These are phyloP conservation scores for Episyrphus balteatus DNA, from an alignment of 1,140 invertebrate genomes.

Conservation along the genomic window DNA sequence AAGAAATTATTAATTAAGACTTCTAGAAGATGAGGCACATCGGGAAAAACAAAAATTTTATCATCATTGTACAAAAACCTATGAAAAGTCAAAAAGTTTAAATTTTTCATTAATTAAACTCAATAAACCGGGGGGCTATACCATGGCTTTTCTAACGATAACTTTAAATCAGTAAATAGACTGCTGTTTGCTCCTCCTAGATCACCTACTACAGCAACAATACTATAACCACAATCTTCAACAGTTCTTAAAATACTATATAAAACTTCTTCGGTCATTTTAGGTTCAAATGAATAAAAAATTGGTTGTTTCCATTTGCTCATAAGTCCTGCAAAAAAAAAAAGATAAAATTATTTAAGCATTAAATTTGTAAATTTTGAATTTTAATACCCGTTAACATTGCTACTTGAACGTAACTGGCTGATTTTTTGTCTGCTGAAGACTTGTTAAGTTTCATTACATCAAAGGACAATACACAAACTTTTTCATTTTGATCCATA, in stretches of 20 bases:
- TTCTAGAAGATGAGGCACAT: neutral
- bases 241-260: neutral
- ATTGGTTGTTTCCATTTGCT: slow-evolving; percentile 2
- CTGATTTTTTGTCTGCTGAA: neutral
- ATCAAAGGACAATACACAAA: no score
- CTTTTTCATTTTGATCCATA: no score
- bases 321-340: neutral
- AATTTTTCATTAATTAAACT: no score
- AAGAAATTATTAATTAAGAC: neutral
- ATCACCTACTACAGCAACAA: neutral
- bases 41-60: no score
- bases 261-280: neutral
- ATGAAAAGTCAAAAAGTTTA: no score
- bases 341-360: neutral
- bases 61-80: no score
- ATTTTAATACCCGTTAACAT: neutral
- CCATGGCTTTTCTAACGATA: neutral
- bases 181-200: neutral
- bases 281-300: neutral
- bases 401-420: neutral
- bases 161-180: neutral
- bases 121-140: no score
- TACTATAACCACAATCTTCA: neutral
- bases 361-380: no score
- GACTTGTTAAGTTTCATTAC: no score